These are phyloP conservation scores for Elysia crispata DNA, from an alignment of 2,888 invertebrate species.

Conservation along the genomic window DNA sequence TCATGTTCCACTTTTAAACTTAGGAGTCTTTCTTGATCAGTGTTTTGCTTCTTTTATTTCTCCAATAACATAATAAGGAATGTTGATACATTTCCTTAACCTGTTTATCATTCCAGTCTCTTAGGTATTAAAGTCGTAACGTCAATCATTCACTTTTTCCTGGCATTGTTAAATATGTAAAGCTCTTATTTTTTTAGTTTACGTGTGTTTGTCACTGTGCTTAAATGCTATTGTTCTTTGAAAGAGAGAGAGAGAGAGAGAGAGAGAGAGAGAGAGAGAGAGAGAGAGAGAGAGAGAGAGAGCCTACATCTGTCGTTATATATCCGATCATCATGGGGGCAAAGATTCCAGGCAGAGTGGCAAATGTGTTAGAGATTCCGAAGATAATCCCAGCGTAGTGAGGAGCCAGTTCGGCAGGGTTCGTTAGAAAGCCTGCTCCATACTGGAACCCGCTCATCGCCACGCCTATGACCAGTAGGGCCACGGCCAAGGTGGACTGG, in stretches of 20 bases:
- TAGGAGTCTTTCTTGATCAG: too few species aligned
- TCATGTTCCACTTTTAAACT: too few species aligned
- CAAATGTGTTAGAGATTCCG: constrained; percentile 70
- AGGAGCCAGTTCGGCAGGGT: constrained; percentile 73
- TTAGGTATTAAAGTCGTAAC: too few species aligned
- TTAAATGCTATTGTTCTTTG: too few species aligned
- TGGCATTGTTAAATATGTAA: too few species aligned
- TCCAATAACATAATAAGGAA: too few species aligned
- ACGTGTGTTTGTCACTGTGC: too few species aligned
- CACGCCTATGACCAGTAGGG: constrained; percentile 64
- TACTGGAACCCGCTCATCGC: constrained; percentile 66
- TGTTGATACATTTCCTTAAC: too few species aligned
- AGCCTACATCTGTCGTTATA: constrained; percentile 63
- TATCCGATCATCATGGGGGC: constrained; percentile 67
- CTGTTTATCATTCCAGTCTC: too few species aligned
- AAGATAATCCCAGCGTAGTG: constrained; percentile 70
- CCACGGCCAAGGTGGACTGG: constrained; percentile 58
- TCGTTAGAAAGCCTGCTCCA: constrained; percentile 68
- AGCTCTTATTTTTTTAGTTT: too few species aligned
- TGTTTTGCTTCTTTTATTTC: too few species aligned
- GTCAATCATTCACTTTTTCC: too few species aligned
- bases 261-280: constrained; percentile 9
- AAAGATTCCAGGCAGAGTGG: constrained; percentile 69
- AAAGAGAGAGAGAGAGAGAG: constrained; percentile 20
- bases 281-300: not conserved